A percentile compares a stretch with the other conserved stretches of the same genome.
phyloP scores from a whole-genome alignment of 1,140 invertebrate species.

The Bilobella aurantiaca region DNA sequence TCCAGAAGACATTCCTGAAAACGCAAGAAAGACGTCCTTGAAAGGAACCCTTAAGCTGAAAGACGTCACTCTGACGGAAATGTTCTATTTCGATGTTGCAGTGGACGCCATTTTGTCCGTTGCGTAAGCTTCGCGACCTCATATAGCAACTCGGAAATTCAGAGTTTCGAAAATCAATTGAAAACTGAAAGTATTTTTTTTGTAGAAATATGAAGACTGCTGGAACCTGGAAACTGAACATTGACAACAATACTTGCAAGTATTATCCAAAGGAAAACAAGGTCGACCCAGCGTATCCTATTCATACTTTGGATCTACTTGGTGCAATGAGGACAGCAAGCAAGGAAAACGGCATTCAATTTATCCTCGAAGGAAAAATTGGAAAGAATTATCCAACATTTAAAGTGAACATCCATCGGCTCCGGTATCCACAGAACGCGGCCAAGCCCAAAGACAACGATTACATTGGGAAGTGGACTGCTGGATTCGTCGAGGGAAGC shows the following conservation, averaged over 20 bases:
- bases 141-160: no score
- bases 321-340: conserved; percentile 13
- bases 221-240: not conserved
- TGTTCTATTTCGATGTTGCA: conserved; percentile 76
- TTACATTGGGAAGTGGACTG: conserved; percentile 55
- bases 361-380: conserved; percentile 49
- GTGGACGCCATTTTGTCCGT: conserved; percentile 59
- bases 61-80: conserved; percentile 49
- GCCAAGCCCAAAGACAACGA: conserved; percentile 47
- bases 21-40: conserved; percentile 41
- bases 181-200: no score
- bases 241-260: conserved; percentile 3
- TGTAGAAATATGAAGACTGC: not conserved
- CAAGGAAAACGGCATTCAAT: conserved; percentile 42
- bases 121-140: conserved; percentile 53
- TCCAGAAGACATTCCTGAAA: conserved; percentile 49
- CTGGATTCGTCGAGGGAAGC: conserved; percentile 48
- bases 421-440: conserved; percentile 42
- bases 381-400: conserved; percentile 63
- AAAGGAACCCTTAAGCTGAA: conserved; percentile 51
- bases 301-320: conserved; percentile 13
- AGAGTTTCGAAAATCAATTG: no score
- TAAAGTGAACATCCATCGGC: conserved; percentile 54
- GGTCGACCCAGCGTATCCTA: conserved; percentile 17
- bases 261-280: conserved; percentile 16